Conservation (phyloP, 1,140 invertebrate genomes). For the Frieseomelitta varia region DNA sequence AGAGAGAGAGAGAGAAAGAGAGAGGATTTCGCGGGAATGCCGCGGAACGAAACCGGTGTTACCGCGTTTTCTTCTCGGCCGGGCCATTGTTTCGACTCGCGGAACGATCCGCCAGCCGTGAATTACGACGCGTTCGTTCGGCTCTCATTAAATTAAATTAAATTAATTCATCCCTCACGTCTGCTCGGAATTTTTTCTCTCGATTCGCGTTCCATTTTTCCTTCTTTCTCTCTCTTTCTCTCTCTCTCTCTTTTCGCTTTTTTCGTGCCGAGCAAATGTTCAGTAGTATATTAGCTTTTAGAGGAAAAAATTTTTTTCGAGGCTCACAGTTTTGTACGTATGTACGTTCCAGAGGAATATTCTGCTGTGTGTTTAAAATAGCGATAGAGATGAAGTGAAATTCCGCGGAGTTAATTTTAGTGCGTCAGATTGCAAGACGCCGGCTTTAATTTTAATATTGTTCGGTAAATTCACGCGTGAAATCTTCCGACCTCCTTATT, state of each 20-base stretch:
- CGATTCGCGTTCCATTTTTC: no score
- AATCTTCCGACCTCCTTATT: no score
- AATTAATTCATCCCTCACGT: constrained; percentile 16
- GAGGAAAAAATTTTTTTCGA: no score
- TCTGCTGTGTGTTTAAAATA: no score
- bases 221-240: no score
- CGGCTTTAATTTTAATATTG: neutral
- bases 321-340: no score
- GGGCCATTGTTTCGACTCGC: constrained; percentile 15
- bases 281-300: no score
- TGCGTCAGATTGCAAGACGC: no score
- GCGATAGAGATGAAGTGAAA: neutral
- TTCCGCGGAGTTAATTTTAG: neutral
- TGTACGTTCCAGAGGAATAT: no score
- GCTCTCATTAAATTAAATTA: constrained; percentile 25
- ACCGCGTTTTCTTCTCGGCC: neutral
- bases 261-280: no score
- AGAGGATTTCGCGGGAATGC: neutral
- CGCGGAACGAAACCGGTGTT: constrained; percentile 27
- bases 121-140: constrained; percentile 32
- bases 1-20: no score
- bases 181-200: neutral
- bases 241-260: no score
- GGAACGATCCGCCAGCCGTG: neutral
- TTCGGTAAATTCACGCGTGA: neutral